A percentile compares a stretch with the other conserved stretches of the same genome.
These are phyloP conservation scores for Plemyria rubiginata DNA, from an alignment of 2,888 invertebrate genomes.

Conservation along the genomic window DNA sequence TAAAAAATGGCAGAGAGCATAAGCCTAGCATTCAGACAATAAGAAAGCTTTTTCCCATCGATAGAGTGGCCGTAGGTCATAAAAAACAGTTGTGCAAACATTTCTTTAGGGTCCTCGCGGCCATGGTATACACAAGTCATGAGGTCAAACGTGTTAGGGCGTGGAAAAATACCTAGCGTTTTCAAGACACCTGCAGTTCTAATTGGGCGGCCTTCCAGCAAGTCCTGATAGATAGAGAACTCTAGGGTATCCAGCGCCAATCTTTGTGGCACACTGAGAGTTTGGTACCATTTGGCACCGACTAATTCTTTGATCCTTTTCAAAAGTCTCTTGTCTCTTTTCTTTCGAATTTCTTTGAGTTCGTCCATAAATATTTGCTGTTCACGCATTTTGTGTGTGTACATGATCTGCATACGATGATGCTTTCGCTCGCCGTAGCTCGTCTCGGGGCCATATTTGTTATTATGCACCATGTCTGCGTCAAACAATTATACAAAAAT, in stretches of 20 bases:
- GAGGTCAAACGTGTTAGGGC: slow-evolving; percentile 58
- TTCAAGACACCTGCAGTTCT: slow-evolving; percentile 57
- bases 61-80: slow-evolving; percentile 61
- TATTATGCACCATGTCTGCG: slow-evolving; percentile 18
- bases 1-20: slow-evolving; percentile 71
- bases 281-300: slow-evolving; percentile 76
- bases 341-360: slow-evolving; percentile 59
- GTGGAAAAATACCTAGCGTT: slow-evolving; percentile 63
- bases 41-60: slow-evolving; percentile 59
- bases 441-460: slow-evolving; percentile 50
- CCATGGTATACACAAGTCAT: slow-evolving; percentile 65
- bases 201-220: slow-evolving; percentile 66
- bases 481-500: background rate
- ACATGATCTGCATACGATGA: slow-evolving; percentile 60
- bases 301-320: slow-evolving; percentile 50
- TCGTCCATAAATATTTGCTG: slow-evolving; percentile 70
- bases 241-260: slow-evolving; percentile 61
- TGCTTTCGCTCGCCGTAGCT: slow-evolving; percentile 53
- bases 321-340: slow-evolving; percentile 49
- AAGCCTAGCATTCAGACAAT: slow-evolving; percentile 65
- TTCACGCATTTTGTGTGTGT: slow-evolving; percentile 61
- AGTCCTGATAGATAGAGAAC: slow-evolving; percentile 66
- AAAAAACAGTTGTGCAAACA: slow-evolving; percentile 69
- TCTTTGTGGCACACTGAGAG: slow-evolving; percentile 69
- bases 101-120: slow-evolving; percentile 65